A percentile compares a stretch with the other conserved stretches of the same genome.
Evolutionary conservation across 1,140 invertebrate genomes (phyloP).

Genomic region (Calephelis virginiensis): DNA sequence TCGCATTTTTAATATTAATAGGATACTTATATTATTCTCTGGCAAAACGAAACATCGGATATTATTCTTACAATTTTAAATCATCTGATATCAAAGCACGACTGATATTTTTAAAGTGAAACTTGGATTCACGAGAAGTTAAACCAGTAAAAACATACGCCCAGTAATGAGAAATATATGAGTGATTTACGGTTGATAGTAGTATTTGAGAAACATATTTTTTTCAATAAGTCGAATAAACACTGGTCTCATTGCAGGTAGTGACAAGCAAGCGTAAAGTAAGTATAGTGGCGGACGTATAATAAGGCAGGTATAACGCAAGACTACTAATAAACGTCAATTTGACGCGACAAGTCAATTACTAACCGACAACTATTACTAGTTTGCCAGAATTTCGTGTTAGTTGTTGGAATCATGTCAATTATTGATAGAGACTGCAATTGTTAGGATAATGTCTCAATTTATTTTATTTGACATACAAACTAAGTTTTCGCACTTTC

Average conservation of each 20-base stretch:
- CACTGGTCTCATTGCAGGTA: conserved; percentile 6
- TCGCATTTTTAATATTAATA: no score
- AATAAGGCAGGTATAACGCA: conserved; percentile 28
- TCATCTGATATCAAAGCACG: no score
- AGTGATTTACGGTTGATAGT: no score
- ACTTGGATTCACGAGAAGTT: no score
- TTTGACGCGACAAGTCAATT: conserved; percentile 75
- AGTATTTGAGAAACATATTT: no score
- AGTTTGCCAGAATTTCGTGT: conserved; percentile 52
- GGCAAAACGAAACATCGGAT: no score
- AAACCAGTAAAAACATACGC: no score
- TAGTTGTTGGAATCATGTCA: conserved; percentile 22
- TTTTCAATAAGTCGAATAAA: background rate
- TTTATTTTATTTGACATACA: background rate
- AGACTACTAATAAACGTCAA: conserved; percentile 67
- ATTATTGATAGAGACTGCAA: background rate
- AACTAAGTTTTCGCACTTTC: no score
- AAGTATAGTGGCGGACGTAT: conserved; percentile 19
- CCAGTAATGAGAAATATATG: no score
- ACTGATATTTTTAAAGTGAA: no score
- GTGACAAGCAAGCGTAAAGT: conserved; percentile 15
- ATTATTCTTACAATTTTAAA: no score
- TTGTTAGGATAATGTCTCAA: conserved; percentile 2
- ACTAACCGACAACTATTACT: conserved; percentile 55
- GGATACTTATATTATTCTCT: no score